A percentile compares a stretch with the other conserved stretches of the same genome.
phyloP scores from a whole-genome alignment of 1,140 invertebrate genomes.

The Drosophila pandora region DNA sequence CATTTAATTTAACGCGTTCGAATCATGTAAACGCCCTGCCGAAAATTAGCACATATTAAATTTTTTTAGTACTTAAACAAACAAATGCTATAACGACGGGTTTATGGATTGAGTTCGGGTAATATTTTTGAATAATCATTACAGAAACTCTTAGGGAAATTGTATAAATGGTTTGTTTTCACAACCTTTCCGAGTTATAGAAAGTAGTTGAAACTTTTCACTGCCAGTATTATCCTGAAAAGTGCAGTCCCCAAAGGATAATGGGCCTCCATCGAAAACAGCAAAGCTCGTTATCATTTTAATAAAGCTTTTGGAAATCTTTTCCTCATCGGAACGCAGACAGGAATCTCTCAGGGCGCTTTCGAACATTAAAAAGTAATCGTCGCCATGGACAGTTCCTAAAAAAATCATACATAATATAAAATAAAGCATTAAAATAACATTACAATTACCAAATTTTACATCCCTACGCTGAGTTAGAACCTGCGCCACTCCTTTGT shows the following conservation, averaged over 20 bases:
- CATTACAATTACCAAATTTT: slow-evolving; percentile 38
- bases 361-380: slow-evolving; percentile 58
- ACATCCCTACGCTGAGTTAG: slow-evolving; percentile 42
- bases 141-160: neutral
- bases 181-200: slow-evolving; percentile 16
- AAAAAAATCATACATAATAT: neutral
- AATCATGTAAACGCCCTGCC: slow-evolving; percentile 2
- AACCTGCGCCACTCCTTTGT: slow-evolving; percentile 28
- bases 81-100: neutral
- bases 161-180: slow-evolving; percentile 25
- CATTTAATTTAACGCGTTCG: slow-evolving; percentile 15
- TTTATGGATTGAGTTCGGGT: neutral
- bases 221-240: slow-evolving; percentile 34
- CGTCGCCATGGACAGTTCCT: slow-evolving; percentile 66
- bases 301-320: slow-evolving; percentile 47
- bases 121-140: neutral
- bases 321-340: slow-evolving; percentile 38
- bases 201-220: slow-evolving; percentile 15
- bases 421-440: neutral
- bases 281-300: slow-evolving; percentile 56
- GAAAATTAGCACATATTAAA: neutral
- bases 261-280: neutral
- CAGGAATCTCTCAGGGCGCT: neutral
- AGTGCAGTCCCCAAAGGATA: slow-evolving; percentile 21
- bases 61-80: neutral